These are phyloP conservation scores for Whitmania pigra DNA, from an alignment of 1,140 invertebrate genomes.

Conservation along the genomic window DNA sequence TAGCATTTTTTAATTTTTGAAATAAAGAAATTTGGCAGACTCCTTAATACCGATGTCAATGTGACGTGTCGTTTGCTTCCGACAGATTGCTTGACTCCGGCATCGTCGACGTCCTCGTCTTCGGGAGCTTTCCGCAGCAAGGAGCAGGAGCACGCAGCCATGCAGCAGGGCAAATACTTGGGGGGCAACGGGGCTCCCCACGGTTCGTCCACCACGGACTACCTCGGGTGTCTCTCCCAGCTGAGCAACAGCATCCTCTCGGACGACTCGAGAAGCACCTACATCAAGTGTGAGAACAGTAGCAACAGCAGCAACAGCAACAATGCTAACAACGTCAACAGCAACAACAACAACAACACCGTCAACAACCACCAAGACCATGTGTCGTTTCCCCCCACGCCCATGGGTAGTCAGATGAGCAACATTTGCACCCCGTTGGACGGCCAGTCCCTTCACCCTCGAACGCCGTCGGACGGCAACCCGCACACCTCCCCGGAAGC, in stretches of 20 bases:
- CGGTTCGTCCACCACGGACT: not conserved
- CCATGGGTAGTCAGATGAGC: constrained; percentile 17
- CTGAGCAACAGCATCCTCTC: constrained; percentile 12
- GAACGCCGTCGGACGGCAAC: constrained; percentile 14
- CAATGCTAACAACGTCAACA: not conserved
- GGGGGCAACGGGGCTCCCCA: too few relatives aligned
- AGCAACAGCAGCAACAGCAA: not conserved
- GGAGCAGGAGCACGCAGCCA: too few relatives aligned
- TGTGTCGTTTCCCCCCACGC: constrained; percentile 15
- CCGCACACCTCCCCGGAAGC: constrained; percentile 17
- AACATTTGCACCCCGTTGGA: constrained; percentile 17
- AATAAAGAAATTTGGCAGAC: too few relatives aligned
- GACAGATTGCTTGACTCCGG: too few relatives aligned
- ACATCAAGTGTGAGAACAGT: not conserved
- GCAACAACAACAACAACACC: not conserved
- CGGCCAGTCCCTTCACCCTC: constrained; percentile 18
- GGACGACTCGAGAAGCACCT: not conserved
- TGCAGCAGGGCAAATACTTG: too few relatives aligned
- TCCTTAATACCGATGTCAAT: too few relatives aligned
- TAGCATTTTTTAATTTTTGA: too few relatives aligned
- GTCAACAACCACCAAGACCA: constrained; percentile 13
- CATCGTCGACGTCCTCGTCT: too few relatives aligned
- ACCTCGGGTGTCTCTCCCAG: constrained; percentile 19
- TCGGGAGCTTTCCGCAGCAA: too few relatives aligned
- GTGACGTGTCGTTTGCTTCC: too few relatives aligned